A percentile compares a stretch with the other conserved stretches of the same genome.
phyloP scores from a whole-genome alignment of 2,888 invertebrate species.

The Elysia crispata region DNA sequence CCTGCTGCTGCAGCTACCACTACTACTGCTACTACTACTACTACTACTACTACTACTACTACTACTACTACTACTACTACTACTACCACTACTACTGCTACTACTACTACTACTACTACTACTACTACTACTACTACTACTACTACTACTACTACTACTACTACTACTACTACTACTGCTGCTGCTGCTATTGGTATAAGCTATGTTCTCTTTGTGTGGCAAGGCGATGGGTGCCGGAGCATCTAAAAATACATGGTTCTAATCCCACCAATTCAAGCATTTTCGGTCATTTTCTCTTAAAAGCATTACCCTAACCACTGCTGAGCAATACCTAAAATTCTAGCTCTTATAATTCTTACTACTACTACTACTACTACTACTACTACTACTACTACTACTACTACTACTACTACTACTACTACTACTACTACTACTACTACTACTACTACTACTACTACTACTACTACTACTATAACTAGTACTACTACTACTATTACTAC shows the following conservation, averaged over 20 bases:
- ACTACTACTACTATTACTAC: conserved; percentile 15
- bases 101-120: conserved; percentile 9
- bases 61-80: not conserved
- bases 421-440: conserved; percentile 9
- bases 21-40: conserved; percentile 4
- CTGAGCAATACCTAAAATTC: too few relatives aligned
- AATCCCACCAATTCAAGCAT: too few relatives aligned
- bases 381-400: conserved; percentile 9
- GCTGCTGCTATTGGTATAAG: too few relatives aligned
- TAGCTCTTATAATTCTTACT: too few relatives aligned
- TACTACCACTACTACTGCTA: conserved; percentile 1
- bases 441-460: conserved; percentile 5
- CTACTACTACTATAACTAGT: conserved; percentile 1
- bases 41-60: conserved; percentile 9
- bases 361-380: too few relatives aligned
- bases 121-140: conserved; percentile 9
- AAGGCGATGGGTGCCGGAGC: too few relatives aligned
- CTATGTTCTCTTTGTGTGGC: too few relatives aligned
- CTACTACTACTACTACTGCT: conserved; percentile 9
- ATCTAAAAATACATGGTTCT: too few relatives aligned
- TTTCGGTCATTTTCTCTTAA: too few relatives aligned
- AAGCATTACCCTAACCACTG: too few relatives aligned
- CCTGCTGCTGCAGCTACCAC: not conserved
- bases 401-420: conserved; percentile 9
- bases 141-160: conserved; percentile 9